phyloP scores from a whole-genome alignment of 1,140 invertebrate genomes.

The Dreissena rostriformis region DNA sequence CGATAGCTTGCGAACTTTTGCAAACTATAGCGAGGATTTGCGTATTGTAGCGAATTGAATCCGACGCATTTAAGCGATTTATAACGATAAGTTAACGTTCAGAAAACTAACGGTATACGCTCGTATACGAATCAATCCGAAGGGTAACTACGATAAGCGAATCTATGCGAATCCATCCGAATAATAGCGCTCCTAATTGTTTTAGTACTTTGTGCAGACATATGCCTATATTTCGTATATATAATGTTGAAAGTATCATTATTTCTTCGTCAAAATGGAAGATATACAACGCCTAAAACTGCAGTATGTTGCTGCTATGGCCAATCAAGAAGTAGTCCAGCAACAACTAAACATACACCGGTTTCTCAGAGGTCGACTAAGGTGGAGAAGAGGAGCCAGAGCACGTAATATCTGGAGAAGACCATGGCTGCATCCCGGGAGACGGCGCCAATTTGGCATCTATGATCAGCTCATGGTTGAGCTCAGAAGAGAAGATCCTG shows the following conservation, averaged over 20 bases:
- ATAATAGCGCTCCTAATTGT: not conserved
- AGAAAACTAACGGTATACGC: constrained; percentile 25
- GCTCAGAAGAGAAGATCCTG: too few relatives aligned
- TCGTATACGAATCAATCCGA: constrained; percentile 17
- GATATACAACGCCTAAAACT: constrained; percentile 15
- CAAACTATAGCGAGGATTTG: not conserved
- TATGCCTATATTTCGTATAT: not conserved
- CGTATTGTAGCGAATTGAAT: constrained; percentile 1
- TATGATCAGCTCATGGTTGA: constrained; percentile 49
- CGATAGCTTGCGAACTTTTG: constrained; percentile 2
- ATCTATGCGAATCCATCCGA: not conserved
- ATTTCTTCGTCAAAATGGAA: constrained; percentile 10
- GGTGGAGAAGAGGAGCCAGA: too few relatives aligned
- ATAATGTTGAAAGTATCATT: not conserved
- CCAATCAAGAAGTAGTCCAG: too few relatives aligned
- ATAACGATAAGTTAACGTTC: constrained; percentile 15
- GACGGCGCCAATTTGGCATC: constrained; percentile 32
- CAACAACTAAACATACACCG: too few relatives aligned
- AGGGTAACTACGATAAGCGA: constrained; percentile 6
- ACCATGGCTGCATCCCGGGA: not conserved
- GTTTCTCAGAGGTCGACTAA: too few relatives aligned
- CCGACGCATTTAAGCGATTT: constrained; percentile 14
- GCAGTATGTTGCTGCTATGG: not conserved
- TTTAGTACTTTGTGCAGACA: not conserved
- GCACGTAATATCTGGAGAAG: not conserved